These are phyloP conservation scores for Myrmecophaga tridactyla DNA, from an alignment of 2,113 vertebrate genomes.

Conservation along the genomic window DNA sequence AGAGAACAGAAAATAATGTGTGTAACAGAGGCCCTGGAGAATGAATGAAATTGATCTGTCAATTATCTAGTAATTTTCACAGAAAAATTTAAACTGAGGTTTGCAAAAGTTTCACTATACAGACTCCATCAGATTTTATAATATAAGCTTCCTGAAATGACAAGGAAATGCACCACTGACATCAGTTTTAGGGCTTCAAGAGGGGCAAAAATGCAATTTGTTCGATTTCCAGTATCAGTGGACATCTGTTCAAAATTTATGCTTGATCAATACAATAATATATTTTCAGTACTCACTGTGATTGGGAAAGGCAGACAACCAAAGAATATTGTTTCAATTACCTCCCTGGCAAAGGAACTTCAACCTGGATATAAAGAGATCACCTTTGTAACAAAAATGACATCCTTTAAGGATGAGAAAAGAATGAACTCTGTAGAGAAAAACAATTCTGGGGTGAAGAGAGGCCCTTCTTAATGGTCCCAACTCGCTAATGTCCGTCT, in stretches of 20 bases:
- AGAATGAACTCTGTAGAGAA: background rate
- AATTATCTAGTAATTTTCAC: background rate
- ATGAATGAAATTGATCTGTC: background rate
- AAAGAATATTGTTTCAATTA: background rate
- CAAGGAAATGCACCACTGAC: background rate
- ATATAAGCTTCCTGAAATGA: background rate
- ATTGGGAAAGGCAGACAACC: background rate
- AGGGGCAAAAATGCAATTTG: background rate
- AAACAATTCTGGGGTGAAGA: background rate
- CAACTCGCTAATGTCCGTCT: background rate
- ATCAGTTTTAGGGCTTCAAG: background rate
- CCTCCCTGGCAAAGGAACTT: background rate
- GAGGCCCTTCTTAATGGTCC: background rate
- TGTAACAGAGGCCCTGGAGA: background rate
- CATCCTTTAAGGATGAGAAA: background rate
- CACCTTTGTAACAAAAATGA: background rate
- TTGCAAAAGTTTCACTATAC: background rate
- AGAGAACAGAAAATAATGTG: slow-evolving; percentile 31
- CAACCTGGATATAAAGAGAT: background rate
- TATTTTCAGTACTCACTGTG: background rate
- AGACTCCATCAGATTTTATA: background rate
- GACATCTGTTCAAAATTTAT: background rate
- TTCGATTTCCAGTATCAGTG: background rate
- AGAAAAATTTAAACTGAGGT: background rate
- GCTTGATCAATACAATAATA: background rate